A percentile compares a stretch with the other conserved stretches of the same genome.
These are phyloP conservation scores for Larimichthys polyactis DNA, from an alignment of 2,113 vertebrate species.

Conservation along the genomic window DNA sequence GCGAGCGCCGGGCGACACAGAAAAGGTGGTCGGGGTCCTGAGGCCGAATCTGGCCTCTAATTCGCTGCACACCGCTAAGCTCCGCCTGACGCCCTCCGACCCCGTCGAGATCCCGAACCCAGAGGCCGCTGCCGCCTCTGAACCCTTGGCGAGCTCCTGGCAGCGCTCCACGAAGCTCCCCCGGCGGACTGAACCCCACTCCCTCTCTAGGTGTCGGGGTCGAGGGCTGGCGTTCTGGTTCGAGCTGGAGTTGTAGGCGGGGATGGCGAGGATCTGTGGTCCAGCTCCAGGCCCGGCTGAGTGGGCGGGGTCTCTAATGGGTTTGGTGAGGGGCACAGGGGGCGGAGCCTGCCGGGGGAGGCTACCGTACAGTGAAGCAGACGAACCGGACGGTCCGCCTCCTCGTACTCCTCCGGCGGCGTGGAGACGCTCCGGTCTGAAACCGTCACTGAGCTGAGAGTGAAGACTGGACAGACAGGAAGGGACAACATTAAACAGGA, in stretches of 20 bases:
- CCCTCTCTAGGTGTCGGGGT: constrained; percentile 53
- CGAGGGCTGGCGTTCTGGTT: constrained; percentile 64
- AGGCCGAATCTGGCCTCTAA: constrained; percentile 72
- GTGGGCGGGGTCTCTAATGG: constrained; percentile 21
- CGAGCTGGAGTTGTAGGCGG: constrained; percentile 45
- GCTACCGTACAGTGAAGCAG: constrained; percentile 63
- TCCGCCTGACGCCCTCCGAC: constrained; percentile 66
- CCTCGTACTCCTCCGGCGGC: constrained; percentile 33
- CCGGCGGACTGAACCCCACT: constrained; percentile 60
- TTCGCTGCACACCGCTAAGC: constrained; percentile 77
- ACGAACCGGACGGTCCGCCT: constrained; percentile 21
- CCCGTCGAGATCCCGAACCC: constrained; percentile 44
- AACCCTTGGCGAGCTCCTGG: constrained; percentile 87
- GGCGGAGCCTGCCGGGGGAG: constrained; percentile 77
- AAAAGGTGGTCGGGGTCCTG: constrained; percentile 64
- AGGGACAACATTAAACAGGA: constrained; percentile 7
- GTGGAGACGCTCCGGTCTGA: constrained; percentile 58
- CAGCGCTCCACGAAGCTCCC: constrained; percentile 92
- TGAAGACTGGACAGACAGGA: constrained; percentile 76
- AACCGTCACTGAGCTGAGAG: constrained; percentile 76
- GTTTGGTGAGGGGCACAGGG: constrained; percentile 54
- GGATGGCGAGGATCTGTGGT: constrained; percentile 21
- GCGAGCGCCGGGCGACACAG: constrained; percentile 50
- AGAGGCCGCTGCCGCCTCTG: constrained; percentile 47
- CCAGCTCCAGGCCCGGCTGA: constrained; percentile 18